Conservation (phyloP, 2,113 vertebrate species). For the Sclerurus mexicanus region DNA sequence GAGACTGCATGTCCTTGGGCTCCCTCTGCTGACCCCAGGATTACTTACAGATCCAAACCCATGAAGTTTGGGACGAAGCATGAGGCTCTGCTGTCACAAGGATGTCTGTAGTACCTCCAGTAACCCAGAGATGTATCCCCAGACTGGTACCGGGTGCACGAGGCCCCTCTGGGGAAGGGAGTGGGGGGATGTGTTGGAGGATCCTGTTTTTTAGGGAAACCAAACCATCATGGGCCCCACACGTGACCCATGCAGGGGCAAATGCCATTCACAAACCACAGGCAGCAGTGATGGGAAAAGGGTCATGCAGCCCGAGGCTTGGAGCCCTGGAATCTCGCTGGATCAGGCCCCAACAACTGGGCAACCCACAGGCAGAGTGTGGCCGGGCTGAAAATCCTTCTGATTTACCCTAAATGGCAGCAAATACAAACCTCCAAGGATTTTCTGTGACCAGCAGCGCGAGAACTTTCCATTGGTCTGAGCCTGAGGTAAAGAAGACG, state of each 20-base stretch:
- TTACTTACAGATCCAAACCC: neutral
- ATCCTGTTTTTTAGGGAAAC: neutral
- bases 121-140: too few species aligned
- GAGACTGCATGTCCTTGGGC: neutral
- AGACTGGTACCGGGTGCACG: neutral
- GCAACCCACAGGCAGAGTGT: neutral
- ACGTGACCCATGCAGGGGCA: fast-evolving
- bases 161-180: neutral
- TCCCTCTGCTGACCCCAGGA: conserved; percentile 28
- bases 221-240: neutral
- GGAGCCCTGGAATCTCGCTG: neutral
- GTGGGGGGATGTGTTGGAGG: neutral
- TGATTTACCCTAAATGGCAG: neutral
- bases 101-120: fast-evolving
- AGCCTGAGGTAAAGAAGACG: neutral
- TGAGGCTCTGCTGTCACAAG: fast-evolving
- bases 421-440: neutral
- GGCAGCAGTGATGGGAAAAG: neutral
- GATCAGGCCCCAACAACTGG: neutral
- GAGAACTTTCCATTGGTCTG: neutral
- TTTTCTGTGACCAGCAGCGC: neutral
- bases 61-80: neutral
- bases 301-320: fast-evolving
- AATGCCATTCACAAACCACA: fast-evolving
- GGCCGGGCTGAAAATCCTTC: neutral